Percentiles rank a stretch among this genome's conserved stretches.
These are phyloP conservation scores for Oscheius sp. DNA, from an alignment of 2,888 invertebrate genomes.

Conservation along the genomic window DNA sequence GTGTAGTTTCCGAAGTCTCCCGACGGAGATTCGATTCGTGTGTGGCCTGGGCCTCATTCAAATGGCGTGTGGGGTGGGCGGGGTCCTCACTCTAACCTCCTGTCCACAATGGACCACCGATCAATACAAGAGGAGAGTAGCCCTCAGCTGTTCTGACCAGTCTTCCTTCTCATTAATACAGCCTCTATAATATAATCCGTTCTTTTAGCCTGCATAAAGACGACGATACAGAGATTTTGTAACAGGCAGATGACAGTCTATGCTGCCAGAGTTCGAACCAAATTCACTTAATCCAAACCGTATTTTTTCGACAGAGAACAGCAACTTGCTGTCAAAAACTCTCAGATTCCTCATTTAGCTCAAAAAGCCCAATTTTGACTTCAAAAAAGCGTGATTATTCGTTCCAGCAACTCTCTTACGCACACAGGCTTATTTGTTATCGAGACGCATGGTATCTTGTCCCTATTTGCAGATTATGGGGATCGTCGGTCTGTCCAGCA, in stretches of 20 bases:
- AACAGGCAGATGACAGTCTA: too few relatives aligned
- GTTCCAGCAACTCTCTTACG: slow-evolving; percentile 2
- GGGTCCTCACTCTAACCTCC: slow-evolving; percentile 1
- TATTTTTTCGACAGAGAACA: too few relatives aligned
- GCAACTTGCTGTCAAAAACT: too few relatives aligned
- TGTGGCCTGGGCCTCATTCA: slow-evolving; percentile 33
- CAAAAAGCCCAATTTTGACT: too few relatives aligned
- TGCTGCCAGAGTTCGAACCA: too few relatives aligned
- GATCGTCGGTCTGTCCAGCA: neutral
- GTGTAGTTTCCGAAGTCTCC: slow-evolving; percentile 14
- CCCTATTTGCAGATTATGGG: slow-evolving; percentile 24
- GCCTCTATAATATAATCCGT: neutral
- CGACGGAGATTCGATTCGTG: slow-evolving; percentile 26
- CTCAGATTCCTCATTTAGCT: too few relatives aligned
- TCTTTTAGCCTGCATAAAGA: neutral
- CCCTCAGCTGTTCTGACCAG: slow-evolving; percentile 29
- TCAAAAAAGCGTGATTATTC: neutral
- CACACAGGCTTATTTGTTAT: slow-evolving; percentile 18
- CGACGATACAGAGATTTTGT: neutral
- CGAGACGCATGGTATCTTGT: slow-evolving; percentile 8
- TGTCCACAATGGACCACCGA: neutral
- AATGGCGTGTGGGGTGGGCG: slow-evolving; percentile 30
- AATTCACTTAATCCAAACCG: too few relatives aligned
- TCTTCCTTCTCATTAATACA: neutral
- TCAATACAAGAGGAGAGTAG: slow-evolving; percentile 28